These are phyloP conservation scores for Gambusia holbrooki DNA, from an alignment of 2,113 vertebrate genomes.

Conservation along the genomic window DNA sequence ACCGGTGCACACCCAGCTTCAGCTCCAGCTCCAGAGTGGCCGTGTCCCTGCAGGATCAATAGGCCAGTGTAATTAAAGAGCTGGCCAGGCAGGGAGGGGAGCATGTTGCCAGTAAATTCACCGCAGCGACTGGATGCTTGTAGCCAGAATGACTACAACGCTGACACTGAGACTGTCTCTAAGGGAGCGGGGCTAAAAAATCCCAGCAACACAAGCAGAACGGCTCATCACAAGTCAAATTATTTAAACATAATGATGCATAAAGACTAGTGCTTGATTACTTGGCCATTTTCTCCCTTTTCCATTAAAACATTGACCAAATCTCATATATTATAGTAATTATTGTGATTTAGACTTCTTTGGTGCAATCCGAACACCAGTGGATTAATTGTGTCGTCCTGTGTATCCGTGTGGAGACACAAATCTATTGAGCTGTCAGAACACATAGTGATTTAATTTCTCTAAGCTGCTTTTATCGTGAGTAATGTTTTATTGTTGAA, in stretches of 20 bases:
- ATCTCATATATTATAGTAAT: constrained; percentile 65
- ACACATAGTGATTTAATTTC: constrained; percentile 67
- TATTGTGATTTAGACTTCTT: constrained; percentile 59
- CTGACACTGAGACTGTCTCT: constrained; percentile 69
- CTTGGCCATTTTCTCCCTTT: constrained; percentile 19
- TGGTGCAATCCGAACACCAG: constrained; percentile 39
- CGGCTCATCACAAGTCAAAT: constrained; percentile 18
- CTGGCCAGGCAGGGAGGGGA: constrained; percentile 58
- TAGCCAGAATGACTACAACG: constrained; percentile 76
- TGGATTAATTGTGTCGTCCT: constrained; percentile 61
- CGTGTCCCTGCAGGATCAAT: constrained; percentile 80
- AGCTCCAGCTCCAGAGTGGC: constrained; percentile 62
- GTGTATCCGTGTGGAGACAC: constrained; percentile 60
- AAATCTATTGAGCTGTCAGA: constrained; percentile 65
- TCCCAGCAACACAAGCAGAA: constrained; percentile 22
- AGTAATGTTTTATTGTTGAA: constrained; percentile 59
- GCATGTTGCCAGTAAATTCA: constrained; percentile 81
- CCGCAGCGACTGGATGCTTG: constrained; percentile 71
- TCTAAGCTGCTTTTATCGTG: constrained; percentile 62
- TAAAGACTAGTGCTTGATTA: constrained; percentile 24
- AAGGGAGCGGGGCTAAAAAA: constrained; percentile 44
- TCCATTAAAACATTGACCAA: constrained; percentile 51
- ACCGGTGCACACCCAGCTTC: constrained; percentile 70
- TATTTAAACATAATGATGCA: constrained; percentile 12
- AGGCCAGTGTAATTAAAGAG: constrained; percentile 86